Base-by-base conservation (phyloP, 2,888 invertebrate genomes). In the Hirtodrosophila alboralis region DNA sequence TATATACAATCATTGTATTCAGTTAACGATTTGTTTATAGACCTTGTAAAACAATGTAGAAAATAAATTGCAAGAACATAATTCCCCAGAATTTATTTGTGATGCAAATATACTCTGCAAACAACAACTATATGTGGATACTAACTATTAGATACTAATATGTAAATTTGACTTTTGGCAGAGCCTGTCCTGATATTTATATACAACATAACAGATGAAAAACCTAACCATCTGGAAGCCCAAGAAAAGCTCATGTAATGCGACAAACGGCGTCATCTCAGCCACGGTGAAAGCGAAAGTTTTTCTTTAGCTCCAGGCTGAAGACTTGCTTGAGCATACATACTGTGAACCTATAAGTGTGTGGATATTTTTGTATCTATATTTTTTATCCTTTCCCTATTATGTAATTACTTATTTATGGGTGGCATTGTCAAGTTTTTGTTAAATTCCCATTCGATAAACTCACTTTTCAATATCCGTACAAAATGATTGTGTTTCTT, bases 281-380 rank as follows among this genome's bases (percentile, higher is more conserved):
- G 60, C 41, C 45, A 56, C 80, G 79, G 89, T 87, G 89, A 89
- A 88, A 88, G 88, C 89, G 88, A 88, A 89, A 88, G 87, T 89
- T 87, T 85, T 87, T 76, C 74, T 59, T 64, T 21, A 27, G 16
- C 51, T 44, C 40, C 28, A 30, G 51, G 10, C 47, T 21, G 13
- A 16, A 44, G 37, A 45, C 41, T 49, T 36, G 53, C 26, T 48
- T 16, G 47, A 52, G 52, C 13, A 5, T 48, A 14, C 59, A 43
- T 37, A 40, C 21, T 36, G 14, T 37, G 13, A 51, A 18, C 52
- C 12, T 38, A 13, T 37, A 27, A 34, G 8, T 43, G 34, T 47
- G 67, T 72, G 34, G 54, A 48, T 64, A 45, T 44, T n/a, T 23
- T 36, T 27, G 12, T 14, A 41, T 12, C 41, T 12, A 8, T 10